Evolutionary conservation across 2,797 vertebrate species (phyloP), one percentile per base, ranked within the genome.

Genomic region (Fratercula arctica): DNA sequence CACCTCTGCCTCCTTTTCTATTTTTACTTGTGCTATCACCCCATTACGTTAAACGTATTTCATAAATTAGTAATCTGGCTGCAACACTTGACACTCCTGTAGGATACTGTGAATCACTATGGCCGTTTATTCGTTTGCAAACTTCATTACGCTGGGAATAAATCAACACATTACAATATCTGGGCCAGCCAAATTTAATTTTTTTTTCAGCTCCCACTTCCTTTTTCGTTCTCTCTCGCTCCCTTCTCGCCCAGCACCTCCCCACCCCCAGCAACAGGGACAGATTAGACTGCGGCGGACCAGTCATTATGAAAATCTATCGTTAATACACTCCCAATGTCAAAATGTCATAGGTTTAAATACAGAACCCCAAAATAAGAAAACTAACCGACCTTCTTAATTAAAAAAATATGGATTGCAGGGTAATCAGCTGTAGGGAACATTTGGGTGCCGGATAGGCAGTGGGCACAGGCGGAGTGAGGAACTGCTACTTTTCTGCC

Each of bases 291-390:
- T 98, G 98, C 97, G 96, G 98, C 97, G 96, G 98, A 98, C 97
- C 97, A 98, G 98, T 98, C 98, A 98, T 98, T 98, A 98, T 99
- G 98, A 98, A 98, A 99, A 99, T 98, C 98, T 98, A 98, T 98
- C 98, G 97, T 99, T 99, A 98, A 99, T 99, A 99, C 98, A 99
- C 98, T 99, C 98, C 98, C 98, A 98, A 98, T 98, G 98, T 98
- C 98, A 98, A 98, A 98, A 98, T 98, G 98, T 98, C 98, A 98
- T 97, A 97, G 97, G 97, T 98, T 98, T 98, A 98, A 98, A 98
- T 95, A 98, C 98, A 97, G 98, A 98, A 98, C 97, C 98, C 98
- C 67, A 98, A 96, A 98, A 98, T 98, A 98, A 98, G 98, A 98
- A 98, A 98, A 98, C 98, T 97, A 98, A 97, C 97, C 94, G 97